Conservation (phyloP, 2,797 vertebrate genomes). For the Craterocephalus amniculus region DNA sequence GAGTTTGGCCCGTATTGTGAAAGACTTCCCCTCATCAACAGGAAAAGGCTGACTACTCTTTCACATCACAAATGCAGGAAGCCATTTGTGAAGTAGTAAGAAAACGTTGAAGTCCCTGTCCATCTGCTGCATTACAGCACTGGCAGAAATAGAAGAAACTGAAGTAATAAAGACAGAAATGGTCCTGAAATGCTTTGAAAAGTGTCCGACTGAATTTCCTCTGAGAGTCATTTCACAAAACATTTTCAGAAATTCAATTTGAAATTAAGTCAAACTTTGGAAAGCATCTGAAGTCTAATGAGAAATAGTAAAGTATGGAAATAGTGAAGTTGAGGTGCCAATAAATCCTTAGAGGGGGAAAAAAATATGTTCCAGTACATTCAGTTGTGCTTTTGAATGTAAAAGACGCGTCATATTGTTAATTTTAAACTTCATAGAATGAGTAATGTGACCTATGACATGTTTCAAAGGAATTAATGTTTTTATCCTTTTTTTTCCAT, state of each 20-base stretch:
- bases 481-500: background rate
- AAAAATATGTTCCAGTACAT: slow-evolving; percentile 23
- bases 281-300: slow-evolving; percentile 67
- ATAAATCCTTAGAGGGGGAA: slow-evolving; percentile 9
- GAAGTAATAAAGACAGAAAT: slow-evolving; percentile 24
- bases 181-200: slow-evolving; percentile 57
- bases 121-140: slow-evolving; percentile 36
- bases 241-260: slow-evolving; percentile 70
- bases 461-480: slow-evolving; percentile 9
- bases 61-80: slow-evolving; percentile 48
- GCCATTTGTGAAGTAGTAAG: slow-evolving; percentile 74
- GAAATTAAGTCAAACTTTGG: slow-evolving; percentile 54
- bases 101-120: slow-evolving; percentile 58
- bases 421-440: slow-evolving; percentile 7
- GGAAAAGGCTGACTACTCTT: slow-evolving; percentile 28
- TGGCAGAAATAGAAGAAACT: slow-evolving; percentile 10
- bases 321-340: slow-evolving; percentile 49
- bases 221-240: slow-evolving; percentile 56
- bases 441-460: background rate
- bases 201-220: slow-evolving; percentile 59
- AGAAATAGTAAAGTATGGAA: slow-evolving; percentile 58
- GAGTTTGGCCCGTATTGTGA: slow-evolving; percentile 27
- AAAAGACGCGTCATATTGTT: slow-evolving; percentile 12
- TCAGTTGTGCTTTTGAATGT: slow-evolving; percentile 30
- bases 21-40: slow-evolving; percentile 20